These are phyloP conservation scores for Macaria notata DNA, from an alignment of 2,888 invertebrate species.

Conservation along the genomic window DNA sequence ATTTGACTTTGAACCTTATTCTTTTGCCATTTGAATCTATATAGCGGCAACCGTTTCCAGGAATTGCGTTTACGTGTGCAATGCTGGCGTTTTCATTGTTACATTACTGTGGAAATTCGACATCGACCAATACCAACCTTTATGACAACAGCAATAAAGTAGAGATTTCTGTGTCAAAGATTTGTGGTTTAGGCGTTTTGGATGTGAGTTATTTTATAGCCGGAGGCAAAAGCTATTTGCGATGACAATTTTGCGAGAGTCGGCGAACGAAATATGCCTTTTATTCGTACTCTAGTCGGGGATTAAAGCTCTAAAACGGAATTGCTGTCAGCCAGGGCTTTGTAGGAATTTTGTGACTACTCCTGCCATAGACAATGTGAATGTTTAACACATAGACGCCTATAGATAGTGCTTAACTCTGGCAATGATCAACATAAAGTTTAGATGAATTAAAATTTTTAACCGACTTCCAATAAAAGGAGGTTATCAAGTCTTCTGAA, in stretches of 20 bases:
- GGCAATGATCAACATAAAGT: too few relatives aligned
- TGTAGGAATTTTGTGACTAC: constrained; percentile 69
- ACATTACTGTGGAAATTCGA: constrained; percentile 56
- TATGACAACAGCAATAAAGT: constrained; percentile 26
- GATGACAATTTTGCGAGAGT: constrained; percentile 81
- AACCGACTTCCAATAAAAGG: too few relatives aligned
- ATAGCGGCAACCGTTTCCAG: constrained; percentile 50
- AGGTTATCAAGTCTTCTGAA: too few relatives aligned
- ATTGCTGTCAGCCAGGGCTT: constrained; percentile 74
- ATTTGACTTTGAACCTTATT: constrained; percentile 71
- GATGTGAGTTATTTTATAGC: constrained; percentile 44
- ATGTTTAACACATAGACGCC: too few relatives aligned
- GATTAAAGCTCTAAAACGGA: constrained; percentile 80
- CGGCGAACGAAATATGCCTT: constrained; percentile 81
- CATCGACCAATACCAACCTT: constrained; percentile 33
- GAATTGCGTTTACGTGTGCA: constrained; percentile 80
- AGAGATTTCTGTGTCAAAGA: constrained; percentile 33
- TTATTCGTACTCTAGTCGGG: constrained; percentile 76
- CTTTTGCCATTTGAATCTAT: constrained; percentile 57
- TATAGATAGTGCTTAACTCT: too few relatives aligned
- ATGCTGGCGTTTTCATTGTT: constrained; percentile 80
- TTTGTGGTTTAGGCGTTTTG: constrained; percentile 44
- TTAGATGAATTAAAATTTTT: too few relatives aligned
- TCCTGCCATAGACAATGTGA: constrained; percentile 34
- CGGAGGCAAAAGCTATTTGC: constrained; percentile 79